Conservation (phyloP, 2,113 vertebrate species). For the Xenus cinereus region DNA sequence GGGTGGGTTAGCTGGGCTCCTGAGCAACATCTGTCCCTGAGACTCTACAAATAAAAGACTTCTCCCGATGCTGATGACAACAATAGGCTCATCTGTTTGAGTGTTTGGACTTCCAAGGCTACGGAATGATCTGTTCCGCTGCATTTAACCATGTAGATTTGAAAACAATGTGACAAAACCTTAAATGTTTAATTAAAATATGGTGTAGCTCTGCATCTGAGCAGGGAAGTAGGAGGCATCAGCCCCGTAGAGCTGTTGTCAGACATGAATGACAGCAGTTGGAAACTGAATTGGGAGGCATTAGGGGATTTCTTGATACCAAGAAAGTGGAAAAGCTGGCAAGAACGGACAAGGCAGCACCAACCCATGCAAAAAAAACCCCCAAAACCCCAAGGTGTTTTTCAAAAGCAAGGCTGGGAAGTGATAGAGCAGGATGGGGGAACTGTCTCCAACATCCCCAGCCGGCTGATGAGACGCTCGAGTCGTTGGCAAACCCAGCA, state of each 20-base stretch:
- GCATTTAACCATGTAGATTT: slow-evolving; percentile 62
- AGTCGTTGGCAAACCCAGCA: not conserved
- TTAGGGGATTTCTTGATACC: not conserved
- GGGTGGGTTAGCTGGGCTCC: not conserved
- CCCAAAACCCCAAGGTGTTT: not conserved
- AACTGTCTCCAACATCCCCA: not conserved
- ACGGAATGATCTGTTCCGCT: slow-evolving; percentile 29
- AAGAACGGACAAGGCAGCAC: not conserved
- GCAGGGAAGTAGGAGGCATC: not conserved
- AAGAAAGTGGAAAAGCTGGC: slow-evolving; percentile 8
- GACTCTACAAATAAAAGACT: not conserved
- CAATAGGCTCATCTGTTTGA: not conserved
- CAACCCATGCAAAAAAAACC: not conserved
- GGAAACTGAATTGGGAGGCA: not conserved
- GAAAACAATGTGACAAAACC: slow-evolving; percentile 60
- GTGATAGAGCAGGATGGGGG: rapidly evolving
- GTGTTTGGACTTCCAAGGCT: slow-evolving; percentile 29
- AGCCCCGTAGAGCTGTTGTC: slow-evolving; percentile 21
- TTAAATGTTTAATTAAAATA: slow-evolving; percentile 70
- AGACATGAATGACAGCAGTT: slow-evolving; percentile 27
- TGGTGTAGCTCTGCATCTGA: not conserved
- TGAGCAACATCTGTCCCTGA: not conserved
- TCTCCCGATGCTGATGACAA: not conserved
- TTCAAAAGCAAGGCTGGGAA: not conserved
- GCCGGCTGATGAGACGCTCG: rapidly evolving